Conservation (phyloP, 2,113 vertebrate genomes). For the Corythaeola cristata region DNA sequence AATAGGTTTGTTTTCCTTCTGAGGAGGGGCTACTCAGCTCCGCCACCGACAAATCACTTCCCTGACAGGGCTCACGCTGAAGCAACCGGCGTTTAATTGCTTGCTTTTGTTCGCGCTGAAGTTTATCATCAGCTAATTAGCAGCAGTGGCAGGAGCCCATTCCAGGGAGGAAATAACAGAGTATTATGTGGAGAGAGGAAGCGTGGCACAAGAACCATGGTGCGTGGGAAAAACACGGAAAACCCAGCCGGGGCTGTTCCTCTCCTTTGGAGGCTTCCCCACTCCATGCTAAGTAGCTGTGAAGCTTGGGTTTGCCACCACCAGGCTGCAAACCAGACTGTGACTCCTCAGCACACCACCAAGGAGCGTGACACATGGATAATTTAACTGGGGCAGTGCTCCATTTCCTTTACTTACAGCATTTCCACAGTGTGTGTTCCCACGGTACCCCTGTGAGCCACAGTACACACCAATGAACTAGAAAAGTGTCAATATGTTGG, state of each 20-base stretch:
- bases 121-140: constrained; percentile 32
- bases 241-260: background rate
- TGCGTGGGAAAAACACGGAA: background rate
- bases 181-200: constrained; percentile 8
- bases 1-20: background rate
- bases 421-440: background rate
- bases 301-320: background rate
- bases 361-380: fast-evolving
- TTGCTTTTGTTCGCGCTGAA: constrained; percentile 18
- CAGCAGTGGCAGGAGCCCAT: background rate
- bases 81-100: background rate
- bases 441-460: fast-evolving
- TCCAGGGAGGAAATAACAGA: constrained; percentile 46
- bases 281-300: background rate
- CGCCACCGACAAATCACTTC: background rate
- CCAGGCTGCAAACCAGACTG: background rate
- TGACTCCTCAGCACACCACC: background rate
- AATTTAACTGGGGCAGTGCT: background rate
- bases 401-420: background rate
- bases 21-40: background rate
- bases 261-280: background rate
- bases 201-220: fast-evolving
- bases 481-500: background rate
- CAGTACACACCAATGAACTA: background rate
- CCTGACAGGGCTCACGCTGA: background rate